Conservation (phyloP, 35 echinoderm and acorn worm genomes). For the Ptychodera flava region DNA sequence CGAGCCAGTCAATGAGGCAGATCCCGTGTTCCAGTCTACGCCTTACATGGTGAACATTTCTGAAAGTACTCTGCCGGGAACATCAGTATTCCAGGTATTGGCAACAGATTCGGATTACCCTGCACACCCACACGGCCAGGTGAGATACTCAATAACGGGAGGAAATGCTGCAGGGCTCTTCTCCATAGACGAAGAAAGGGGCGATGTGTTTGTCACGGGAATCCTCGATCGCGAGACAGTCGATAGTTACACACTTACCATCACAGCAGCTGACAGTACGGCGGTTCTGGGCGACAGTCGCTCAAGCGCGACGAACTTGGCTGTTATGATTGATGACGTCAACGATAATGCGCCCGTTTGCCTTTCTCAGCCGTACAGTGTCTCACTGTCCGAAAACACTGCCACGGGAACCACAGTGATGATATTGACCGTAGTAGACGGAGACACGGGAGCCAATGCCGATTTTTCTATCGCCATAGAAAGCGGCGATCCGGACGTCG, state of each 20-base stretch:
- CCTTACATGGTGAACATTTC: not conserved
- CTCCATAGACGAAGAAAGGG: slow-evolving; percentile 46
- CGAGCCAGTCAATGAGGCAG: not conserved
- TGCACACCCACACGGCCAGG: not conserved
- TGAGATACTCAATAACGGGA: not conserved
- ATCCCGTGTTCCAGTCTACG: not conserved
- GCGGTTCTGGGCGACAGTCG: not conserved
- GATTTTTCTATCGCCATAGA: not conserved
- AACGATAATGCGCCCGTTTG: not conserved
- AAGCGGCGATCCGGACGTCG: not conserved
- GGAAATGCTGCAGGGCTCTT: slow-evolving; percentile 14
- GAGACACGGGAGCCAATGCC: not conserved
- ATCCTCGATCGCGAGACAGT: slow-evolving; percentile 57
- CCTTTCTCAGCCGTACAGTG: not conserved
- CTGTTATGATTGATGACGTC: not conserved
- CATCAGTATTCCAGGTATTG: not conserved
- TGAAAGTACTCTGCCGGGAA: not conserved
- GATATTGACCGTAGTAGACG: not conserved
- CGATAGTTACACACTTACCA: slow-evolving; percentile 35
- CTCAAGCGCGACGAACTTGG: not conserved
- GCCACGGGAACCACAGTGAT: not conserved
- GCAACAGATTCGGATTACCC: not conserved
- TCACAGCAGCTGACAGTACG: slow-evolving; percentile 54
- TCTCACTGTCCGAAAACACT: not conserved
- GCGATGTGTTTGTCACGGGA: slow-evolving; percentile 56